Conservation (phyloP, 2,888 invertebrate species). For the Scaptomyza caliginosa region DNA sequence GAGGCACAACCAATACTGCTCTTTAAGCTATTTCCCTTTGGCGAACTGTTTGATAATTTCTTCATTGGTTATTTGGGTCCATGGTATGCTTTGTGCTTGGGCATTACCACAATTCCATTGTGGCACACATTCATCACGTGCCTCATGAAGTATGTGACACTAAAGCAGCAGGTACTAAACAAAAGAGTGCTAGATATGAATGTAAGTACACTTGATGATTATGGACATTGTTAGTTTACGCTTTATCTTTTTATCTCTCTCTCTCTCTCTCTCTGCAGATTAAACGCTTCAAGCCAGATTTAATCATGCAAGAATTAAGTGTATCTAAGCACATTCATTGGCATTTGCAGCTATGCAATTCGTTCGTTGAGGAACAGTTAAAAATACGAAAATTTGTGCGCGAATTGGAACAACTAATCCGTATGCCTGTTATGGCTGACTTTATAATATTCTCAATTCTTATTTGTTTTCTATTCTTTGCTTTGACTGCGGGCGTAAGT, state of each 20-base stretch:
- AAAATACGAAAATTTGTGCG: constrained; percentile 59
- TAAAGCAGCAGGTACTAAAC: constrained; percentile 67
- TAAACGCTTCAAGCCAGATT: constrained; percentile 1
- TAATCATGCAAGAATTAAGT: not conserved
- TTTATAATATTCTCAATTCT: constrained; percentile 78
- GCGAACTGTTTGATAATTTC: constrained; percentile 66
- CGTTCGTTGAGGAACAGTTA: constrained; percentile 64
- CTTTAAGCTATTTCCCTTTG: constrained; percentile 73
- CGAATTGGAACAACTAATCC: constrained; percentile 63
- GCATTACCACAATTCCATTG: constrained; percentile 68
- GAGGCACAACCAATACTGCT: constrained; percentile 68
- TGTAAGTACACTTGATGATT: constrained; percentile 53
- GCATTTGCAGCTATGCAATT: constrained; percentile 60
- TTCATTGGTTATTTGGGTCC: constrained; percentile 68
- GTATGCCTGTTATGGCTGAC: constrained; percentile 76
- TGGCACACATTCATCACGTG: constrained; percentile 79
- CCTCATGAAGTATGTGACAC: constrained; percentile 72
- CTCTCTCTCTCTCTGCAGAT: no score
- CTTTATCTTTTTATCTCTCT: not conserved
- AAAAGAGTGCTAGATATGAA: constrained; percentile 69
- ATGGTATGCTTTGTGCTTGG: constrained; percentile 65
- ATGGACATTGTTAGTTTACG: not conserved
- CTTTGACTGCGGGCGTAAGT: constrained; percentile 69
- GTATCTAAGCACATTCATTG: constrained; percentile 36
- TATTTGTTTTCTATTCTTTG: constrained; percentile 78